Percentiles rank a stretch among this genome's conserved stretches.
Evolutionary conservation across 2,797 vertebrate species (phyloP).

Genomic region (Spheniscus humboldti): DNA sequence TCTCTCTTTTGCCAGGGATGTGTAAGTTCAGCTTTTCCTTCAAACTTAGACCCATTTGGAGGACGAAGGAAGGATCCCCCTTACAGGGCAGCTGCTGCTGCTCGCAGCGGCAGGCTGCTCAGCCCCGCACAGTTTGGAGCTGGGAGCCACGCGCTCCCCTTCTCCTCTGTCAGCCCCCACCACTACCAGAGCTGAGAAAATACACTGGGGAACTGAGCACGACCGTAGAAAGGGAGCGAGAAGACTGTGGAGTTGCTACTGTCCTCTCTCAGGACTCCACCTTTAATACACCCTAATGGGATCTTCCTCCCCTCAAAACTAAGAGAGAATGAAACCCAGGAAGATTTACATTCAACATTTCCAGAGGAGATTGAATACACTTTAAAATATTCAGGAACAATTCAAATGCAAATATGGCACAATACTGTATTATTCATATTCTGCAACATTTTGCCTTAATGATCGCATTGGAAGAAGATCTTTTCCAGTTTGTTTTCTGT

Average conservation of each 20-base stretch:
- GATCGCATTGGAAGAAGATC: not conserved
- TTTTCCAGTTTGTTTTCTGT: not conserved
- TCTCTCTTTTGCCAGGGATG: not conserved
- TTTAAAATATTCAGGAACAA: slow-evolving; percentile 41
- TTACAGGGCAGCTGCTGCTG: not conserved
- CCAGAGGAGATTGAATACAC: not conserved
- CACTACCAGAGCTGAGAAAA: not conserved
- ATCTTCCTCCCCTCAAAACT: not conserved
- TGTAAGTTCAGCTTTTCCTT: not conserved
- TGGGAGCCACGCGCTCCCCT: not conserved
- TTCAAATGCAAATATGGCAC: slow-evolving; percentile 32
- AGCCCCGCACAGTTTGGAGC: accelerated
- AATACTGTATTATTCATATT: not conserved
- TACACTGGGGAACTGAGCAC: not conserved
- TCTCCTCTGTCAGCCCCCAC: not conserved
- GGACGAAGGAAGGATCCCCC: not conserved
- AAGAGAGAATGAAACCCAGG: not conserved
- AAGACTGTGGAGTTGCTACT: not conserved
- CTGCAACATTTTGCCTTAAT: not conserved
- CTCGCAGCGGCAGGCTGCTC: not conserved
- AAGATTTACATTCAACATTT: slow-evolving; percentile 3
- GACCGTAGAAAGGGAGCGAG: accelerated
- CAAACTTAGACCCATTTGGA: not conserved
- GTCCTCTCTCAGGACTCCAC: not conserved
- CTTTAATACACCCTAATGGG: not conserved